Evolutionary conservation across 2,113 vertebrate species (phyloP).

Genomic region (Myanophis thanlyinensis): DNA sequence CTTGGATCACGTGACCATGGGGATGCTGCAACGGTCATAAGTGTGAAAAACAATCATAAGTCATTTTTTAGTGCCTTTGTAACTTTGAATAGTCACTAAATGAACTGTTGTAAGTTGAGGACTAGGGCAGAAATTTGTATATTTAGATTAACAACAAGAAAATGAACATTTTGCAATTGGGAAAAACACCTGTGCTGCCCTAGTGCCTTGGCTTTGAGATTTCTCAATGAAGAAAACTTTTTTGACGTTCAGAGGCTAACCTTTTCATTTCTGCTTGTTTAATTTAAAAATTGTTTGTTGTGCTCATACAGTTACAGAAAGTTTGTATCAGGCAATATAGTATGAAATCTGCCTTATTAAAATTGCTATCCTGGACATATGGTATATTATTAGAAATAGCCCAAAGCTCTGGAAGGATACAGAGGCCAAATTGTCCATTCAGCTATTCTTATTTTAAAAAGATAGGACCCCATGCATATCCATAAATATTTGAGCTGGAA

Average conservation of each 20-base stretch:
- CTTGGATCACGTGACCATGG: too few relatives aligned
- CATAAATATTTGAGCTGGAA: background rate
- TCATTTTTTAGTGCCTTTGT: too few relatives aligned
- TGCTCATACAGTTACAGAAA: background rate
- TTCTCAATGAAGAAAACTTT: background rate
- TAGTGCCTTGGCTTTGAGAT: background rate
- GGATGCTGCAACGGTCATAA: too few relatives aligned
- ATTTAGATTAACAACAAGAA: background rate
- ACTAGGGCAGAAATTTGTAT: background rate
- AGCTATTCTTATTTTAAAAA: background rate
- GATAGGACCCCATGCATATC: background rate
- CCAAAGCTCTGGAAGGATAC: background rate
- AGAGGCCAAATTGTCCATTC: background rate
- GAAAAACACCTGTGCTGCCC: background rate
- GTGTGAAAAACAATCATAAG: too few relatives aligned
- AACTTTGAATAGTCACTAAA: too few relatives aligned
- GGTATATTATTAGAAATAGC: background rate
- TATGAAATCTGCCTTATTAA: background rate
- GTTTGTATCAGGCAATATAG: background rate
- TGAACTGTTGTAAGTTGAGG: too few relatives aligned
- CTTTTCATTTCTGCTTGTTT: background rate
- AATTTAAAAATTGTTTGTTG: background rate
- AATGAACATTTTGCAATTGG: background rate
- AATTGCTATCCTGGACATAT: background rate
- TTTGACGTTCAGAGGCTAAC: background rate